Conservation (phyloP, 2,888 invertebrate genomes). For the Sesamia inferens region DNA sequence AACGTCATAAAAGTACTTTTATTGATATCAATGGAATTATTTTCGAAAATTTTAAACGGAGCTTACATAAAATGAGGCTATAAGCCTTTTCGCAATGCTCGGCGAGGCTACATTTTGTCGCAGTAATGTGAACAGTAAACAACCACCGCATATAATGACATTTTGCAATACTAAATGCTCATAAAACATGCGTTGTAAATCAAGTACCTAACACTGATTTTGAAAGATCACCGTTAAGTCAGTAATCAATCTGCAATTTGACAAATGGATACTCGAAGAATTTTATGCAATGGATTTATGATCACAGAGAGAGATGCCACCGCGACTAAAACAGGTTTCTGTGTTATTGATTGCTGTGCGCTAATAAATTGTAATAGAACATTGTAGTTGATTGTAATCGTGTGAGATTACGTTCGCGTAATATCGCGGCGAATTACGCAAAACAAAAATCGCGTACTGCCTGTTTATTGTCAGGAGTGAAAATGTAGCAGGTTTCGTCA, state of each 20-base stretch:
- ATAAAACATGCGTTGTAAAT: conserved; percentile 59
- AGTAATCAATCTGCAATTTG: conserved; percentile 58
- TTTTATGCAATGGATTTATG: conserved; percentile 53
- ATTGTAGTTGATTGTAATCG: conserved; percentile 58
- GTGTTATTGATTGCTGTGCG: conserved; percentile 40
- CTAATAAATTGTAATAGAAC: conserved; percentile 52
- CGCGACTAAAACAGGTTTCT: conserved; percentile 33
- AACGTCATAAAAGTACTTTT: conserved; percentile 40
- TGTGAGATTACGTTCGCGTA: conserved; percentile 64
- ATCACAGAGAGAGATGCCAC: conserved; percentile 24
- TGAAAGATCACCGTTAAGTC: conserved; percentile 53
- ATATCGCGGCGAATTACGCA: conserved; percentile 73
- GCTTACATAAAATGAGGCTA: conserved; percentile 60
- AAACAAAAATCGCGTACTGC: conserved; percentile 78
- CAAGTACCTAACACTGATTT: conserved; percentile 53
- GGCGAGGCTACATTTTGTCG: conserved; percentile 38
- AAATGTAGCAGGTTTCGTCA: conserved; percentile 78
- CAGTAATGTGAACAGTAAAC: conserved; percentile 49
- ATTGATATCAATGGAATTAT: conserved; percentile 41
- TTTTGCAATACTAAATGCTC: conserved; percentile 60
- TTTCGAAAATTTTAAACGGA: conserved; percentile 49
- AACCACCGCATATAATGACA: conserved; percentile 51
- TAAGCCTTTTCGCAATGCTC: conserved; percentile 64
- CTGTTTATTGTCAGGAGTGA: conserved; percentile 83
- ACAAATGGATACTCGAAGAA: conserved; percentile 49